Conservation (phyloP, 2,113 vertebrate genomes). For the Nothoprocta pentlandii region DNA sequence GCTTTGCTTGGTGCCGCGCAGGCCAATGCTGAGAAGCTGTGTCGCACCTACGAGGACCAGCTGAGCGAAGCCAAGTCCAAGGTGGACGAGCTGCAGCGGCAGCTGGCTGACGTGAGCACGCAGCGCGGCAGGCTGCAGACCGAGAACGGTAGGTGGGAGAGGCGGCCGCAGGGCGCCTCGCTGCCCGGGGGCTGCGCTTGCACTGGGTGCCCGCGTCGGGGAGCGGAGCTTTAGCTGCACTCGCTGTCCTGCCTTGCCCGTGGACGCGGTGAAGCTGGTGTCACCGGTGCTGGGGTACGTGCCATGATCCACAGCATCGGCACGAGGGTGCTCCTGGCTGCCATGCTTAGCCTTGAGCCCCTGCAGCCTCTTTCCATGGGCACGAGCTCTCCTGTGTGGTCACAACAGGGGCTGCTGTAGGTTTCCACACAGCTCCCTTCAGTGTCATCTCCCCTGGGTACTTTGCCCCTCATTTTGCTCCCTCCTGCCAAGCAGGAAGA, state of each 20-base stretch:
- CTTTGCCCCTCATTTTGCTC: not conserved
- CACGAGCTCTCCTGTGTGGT: not conserved
- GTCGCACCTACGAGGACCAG: constrained; percentile 90
- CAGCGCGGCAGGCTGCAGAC: constrained; percentile 87
- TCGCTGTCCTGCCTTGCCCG: not conserved
- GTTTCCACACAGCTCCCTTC: not conserved
- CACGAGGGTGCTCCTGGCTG: not conserved
- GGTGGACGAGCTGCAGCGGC: constrained; percentile 90
- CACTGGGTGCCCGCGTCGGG: not conserved
- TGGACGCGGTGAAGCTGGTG: not conserved
- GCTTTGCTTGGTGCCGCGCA: constrained; percentile 40
- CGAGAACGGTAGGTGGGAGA: constrained; percentile 80
- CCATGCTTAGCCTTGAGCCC: not conserved
- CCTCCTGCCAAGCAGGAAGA: not conserved
- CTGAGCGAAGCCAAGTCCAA: constrained; percentile 90
- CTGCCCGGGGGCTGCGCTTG: not conserved
- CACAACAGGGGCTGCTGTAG: not conserved
- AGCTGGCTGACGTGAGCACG: constrained; percentile 82
- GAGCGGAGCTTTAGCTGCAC: accelerated
- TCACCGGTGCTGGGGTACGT: not conserved
- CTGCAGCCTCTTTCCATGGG: not conserved
- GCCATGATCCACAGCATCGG: too few relatives aligned
- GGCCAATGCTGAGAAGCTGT: constrained; percentile 90
- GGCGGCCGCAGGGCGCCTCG: accelerated
- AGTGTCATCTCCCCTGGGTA: not conserved